A percentile compares a stretch with the other conserved stretches of the same genome.
Conservation (phyloP, 2,888 invertebrate species). For the Xanthia icteritia region DNA sequence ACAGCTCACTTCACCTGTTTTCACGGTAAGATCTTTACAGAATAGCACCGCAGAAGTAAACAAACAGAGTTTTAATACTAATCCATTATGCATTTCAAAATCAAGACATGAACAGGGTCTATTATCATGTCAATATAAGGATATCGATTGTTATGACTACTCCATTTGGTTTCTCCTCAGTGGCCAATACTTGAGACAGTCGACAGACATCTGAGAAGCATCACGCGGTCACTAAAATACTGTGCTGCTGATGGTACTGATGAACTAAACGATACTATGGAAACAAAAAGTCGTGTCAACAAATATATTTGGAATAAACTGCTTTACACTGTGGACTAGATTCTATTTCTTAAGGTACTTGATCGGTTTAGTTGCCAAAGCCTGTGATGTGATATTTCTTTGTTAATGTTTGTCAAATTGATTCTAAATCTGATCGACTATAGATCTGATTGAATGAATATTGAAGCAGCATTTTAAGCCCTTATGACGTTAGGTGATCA, state of each 20-base stretch:
- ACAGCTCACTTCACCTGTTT: background rate
- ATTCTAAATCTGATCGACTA: slow-evolving; percentile 18
- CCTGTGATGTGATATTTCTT: slow-evolving; percentile 47
- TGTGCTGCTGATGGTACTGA: slow-evolving; percentile 82
- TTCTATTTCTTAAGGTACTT: slow-evolving; percentile 54
- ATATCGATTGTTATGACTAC: background rate
- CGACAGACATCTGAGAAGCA: slow-evolving; percentile 78
- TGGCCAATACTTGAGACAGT: slow-evolving; percentile 69
- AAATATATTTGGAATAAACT: slow-evolving; percentile 77
- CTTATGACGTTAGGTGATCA: slow-evolving; percentile 40
- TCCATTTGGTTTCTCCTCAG: slow-evolving; percentile 41
- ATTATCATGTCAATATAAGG: background rate
- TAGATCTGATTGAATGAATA: slow-evolving; percentile 10
- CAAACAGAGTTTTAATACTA: background rate
- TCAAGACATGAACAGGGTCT: background rate
- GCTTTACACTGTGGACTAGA: slow-evolving; percentile 69
- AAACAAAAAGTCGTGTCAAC: slow-evolving; percentile 75
- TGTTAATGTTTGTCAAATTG: slow-evolving; percentile 27
- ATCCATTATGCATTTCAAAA: background rate
- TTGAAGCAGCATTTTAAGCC: slow-evolving; percentile 54
- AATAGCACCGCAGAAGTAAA: slow-evolving; percentile 12
- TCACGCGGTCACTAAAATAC: slow-evolving; percentile 75
- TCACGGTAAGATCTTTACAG: background rate
- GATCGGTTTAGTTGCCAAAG: slow-evolving; percentile 67
- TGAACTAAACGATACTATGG: slow-evolving; percentile 76